Percentiles rank a stretch among this genome's conserved stretches.
Evolutionary conservation across 2,888 invertebrate genomes (phyloP).

Genomic region (Lasioglossum vierecki): DNA sequence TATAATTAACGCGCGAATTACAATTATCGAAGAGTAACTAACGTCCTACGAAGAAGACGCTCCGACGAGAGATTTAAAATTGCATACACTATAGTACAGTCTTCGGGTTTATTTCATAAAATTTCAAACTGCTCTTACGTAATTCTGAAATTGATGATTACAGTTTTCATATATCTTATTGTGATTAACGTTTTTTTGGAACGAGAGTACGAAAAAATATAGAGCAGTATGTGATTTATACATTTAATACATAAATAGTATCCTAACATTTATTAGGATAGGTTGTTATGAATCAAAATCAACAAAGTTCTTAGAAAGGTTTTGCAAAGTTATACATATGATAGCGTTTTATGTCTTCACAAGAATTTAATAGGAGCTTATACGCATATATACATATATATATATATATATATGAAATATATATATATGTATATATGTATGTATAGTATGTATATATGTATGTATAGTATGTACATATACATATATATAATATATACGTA

Average conservation of each 20-base stretch:
- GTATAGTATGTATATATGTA: background rate
- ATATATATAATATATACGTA: slow-evolving; percentile 25
- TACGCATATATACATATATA: slow-evolving; percentile 39
- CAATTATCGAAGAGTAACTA: background rate
- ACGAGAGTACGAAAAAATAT: slow-evolving; percentile 27
- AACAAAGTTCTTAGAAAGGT: slow-evolving; percentile 55
- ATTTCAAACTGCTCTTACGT: slow-evolving; percentile 2
- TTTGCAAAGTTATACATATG: slow-evolving; percentile 66
- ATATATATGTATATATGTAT: background rate
- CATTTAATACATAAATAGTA: slow-evolving; percentile 29
- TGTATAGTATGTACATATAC: slow-evolving; percentile 15
- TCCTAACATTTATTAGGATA: slow-evolving; percentile 43
- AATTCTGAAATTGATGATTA: slow-evolving; percentile 18
- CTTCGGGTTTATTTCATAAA: slow-evolving; percentile 21
- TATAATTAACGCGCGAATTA: background rate
- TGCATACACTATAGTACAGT: background rate
- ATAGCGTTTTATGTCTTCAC: slow-evolving; percentile 77
- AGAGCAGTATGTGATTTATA: slow-evolving; percentile 16
- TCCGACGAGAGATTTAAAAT: background rate
- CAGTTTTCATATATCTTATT: slow-evolving; percentile 15
- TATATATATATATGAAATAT: slow-evolving; percentile 12
- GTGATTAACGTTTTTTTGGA: background rate
- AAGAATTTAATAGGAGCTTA: slow-evolving; percentile 76
- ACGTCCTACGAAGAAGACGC: background rate
- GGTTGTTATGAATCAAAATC: slow-evolving; percentile 57